phyloP scores from a whole-genome alignment of 2,113 vertebrate genomes.

The Tetrax tetrax region DNA sequence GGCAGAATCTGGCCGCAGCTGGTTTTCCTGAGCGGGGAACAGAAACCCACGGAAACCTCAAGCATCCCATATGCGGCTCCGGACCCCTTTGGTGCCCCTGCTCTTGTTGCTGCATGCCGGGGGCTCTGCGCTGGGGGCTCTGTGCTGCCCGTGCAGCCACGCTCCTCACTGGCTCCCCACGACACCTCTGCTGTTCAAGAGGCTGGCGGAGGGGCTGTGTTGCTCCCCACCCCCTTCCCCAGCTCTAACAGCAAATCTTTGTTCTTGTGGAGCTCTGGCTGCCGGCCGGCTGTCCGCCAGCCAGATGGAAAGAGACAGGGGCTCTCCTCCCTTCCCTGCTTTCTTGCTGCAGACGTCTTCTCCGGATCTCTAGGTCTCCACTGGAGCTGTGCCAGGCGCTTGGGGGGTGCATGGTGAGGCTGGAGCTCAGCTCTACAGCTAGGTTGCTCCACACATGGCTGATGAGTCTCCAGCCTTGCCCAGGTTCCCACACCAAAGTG shows the following conservation, averaged over 20 bases:
- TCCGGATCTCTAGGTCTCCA: conserved; percentile 1
- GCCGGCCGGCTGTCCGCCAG: conserved; percentile 35
- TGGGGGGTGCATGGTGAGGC: background rate
- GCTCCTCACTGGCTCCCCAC: background rate
- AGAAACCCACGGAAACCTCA: background rate
- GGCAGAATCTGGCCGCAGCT: background rate
- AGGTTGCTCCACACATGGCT: background rate
- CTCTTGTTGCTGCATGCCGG: fast-evolving
- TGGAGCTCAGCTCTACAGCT: background rate
- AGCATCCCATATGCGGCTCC: background rate
- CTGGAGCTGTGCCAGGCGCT: conserved; percentile 3
- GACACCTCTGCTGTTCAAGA: conserved; percentile 18
- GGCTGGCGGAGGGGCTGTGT: background rate
- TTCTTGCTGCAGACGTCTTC: background rate
- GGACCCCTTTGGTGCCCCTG: background rate
- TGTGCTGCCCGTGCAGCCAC: background rate
- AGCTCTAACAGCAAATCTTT: conserved; percentile 60
- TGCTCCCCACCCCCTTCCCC: conserved; percentile 39
- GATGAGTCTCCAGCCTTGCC: background rate
- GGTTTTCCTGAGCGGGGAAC: background rate
- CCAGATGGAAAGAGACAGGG: conserved; percentile 59
- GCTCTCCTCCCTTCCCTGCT: conserved; percentile 27
- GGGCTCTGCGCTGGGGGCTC: background rate
- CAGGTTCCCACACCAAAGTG: fast-evolving
- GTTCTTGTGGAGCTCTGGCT: conserved; percentile 60